Evolutionary conservation across 2,888 invertebrate species (phyloP), one percentile per base, ranked within the genome.

Genomic region (Drosophila robusta): DNA sequence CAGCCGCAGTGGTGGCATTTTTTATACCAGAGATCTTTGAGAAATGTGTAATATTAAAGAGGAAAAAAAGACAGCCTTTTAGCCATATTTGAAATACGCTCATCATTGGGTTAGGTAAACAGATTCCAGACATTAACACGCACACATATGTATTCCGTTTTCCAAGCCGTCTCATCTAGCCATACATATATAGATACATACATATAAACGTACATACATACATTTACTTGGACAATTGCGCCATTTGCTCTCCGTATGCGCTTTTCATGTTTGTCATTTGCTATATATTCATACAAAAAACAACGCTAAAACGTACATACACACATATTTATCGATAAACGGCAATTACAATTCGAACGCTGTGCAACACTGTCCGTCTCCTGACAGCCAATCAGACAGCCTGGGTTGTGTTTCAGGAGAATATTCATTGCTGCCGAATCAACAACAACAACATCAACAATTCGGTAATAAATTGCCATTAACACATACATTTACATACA

Each of bases 261-360:
- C 78, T 78, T 78, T 80, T 72, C 80, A 80, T 80, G 80, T 80
- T 80, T 68, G 80, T 80, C 68, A 62, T 46, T 72, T 80, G 77
- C 75, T 78, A 73, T 80, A 80, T 80, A 67, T 72, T 58, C 42
- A 78, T 60, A 49, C 52, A 47, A 36, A 60, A 29, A 47, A 50
- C 8, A 24, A 58, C 29, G 41, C 34, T 51, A 51, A 42, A n/a
- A 54, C 47, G 39, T 47, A 39, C 42, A 45, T 32, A 63, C 29
- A 66, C 39, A 45, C 71, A 58, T 62, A 75, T 14, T 78, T 75
- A 78, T 71, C 73, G 71, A 68, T 60, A 68, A 60, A 60, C 46
- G 61, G 67, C 61, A 61, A 57, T 52, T 41, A 26, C 18, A 11
- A 45, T 55, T 51, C 22, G 26, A 64, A 58, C 69, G 68, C 65